Evolutionary conservation across 1,140 invertebrate genomes (phyloP).

Genomic region (Temnothorax longispinosus): DNA sequence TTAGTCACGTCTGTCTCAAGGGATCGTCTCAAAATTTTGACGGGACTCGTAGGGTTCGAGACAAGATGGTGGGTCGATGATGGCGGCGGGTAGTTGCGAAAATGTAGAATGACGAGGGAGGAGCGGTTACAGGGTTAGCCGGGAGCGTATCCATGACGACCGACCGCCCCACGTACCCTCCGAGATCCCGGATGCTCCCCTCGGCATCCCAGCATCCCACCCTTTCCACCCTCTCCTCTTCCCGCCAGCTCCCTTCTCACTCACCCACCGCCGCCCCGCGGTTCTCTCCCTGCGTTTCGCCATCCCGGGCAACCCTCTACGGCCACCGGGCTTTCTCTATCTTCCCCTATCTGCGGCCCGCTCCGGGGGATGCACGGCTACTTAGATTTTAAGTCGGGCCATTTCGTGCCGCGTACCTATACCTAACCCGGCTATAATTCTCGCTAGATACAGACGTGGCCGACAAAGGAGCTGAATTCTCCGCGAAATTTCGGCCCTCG

Average conservation of each 20-base stretch:
- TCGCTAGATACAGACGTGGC: constrained; percentile 46
- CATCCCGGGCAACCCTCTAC: constrained; percentile 58
- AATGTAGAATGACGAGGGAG: constrained; percentile 75
- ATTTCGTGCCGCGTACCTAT: constrained; percentile 59
- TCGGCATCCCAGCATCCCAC: constrained; percentile 75
- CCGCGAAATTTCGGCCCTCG: constrained; percentile 47
- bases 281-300: constrained; percentile 51
- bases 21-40: constrained; percentile 64
- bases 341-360: constrained; percentile 49
- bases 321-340: constrained; percentile 55
- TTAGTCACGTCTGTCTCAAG: constrained; percentile 6
- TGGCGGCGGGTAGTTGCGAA: constrained; percentile 81
- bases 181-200: constrained; percentile 81
- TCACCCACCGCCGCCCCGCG: constrained; percentile 50
- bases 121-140: constrained; percentile 81
- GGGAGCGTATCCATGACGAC: constrained; percentile 84
- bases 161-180: constrained; percentile 84
- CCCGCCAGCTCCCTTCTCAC: constrained; percentile 42
- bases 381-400: constrained; percentile 69
- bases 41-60: constrained; percentile 54
- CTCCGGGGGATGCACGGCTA: constrained; percentile 51
- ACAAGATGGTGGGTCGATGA: constrained; percentile 86
- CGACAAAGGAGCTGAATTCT: constrained; percentile 61
- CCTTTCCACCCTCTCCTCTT: constrained; percentile 22
- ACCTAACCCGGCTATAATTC: constrained; percentile 67